phyloP scores from a whole-genome alignment of 2,888 invertebrate genomes.

The Leptura quadrifasciata region DNA sequence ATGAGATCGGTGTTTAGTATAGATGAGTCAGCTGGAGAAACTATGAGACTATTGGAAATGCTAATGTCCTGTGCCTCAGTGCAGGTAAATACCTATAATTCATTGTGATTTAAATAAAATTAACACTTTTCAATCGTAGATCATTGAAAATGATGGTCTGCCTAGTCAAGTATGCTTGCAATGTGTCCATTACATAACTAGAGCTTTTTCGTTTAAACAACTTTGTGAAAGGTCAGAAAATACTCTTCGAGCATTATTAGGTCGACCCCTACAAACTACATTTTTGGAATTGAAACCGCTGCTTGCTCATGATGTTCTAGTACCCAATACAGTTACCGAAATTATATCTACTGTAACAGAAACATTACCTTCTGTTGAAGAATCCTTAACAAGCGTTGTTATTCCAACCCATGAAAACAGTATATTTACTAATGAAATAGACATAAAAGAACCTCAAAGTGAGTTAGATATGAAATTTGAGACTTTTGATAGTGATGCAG shows the following conservation, averaged over 20 bases:
- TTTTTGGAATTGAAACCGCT: constrained; percentile 61
- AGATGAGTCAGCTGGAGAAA: constrained; percentile 66
- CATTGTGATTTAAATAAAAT: constrained; percentile 19
- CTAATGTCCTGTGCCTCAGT: constrained; percentile 70
- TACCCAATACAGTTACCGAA: constrained; percentile 23
- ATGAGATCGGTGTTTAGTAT: constrained; percentile 69
- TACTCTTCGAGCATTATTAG: constrained; percentile 67
- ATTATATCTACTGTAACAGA: constrained; percentile 42
- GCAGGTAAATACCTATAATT: constrained; percentile 65
- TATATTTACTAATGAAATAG: constrained; percentile 28
- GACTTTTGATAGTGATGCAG: constrained; percentile 30
- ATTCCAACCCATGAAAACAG: neutral
- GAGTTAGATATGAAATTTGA: constrained; percentile 42
- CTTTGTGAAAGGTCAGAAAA: constrained; percentile 70
- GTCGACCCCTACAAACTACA: constrained; percentile 54
- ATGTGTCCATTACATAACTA: constrained; percentile 70
- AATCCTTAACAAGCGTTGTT: constrained; percentile 18
- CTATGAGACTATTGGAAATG: constrained; percentile 68
- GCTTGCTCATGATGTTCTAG: constrained; percentile 46
- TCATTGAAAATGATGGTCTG: constrained; percentile 70
- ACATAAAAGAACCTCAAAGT: constrained; percentile 34
- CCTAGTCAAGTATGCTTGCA: constrained; percentile 70
- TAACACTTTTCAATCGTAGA: constrained; percentile 57
- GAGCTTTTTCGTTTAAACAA: constrained; percentile 71
- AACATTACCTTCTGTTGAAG: constrained; percentile 38